phyloP scores from a whole-genome alignment of 2,113 vertebrate species.

The Neofelis nebulosa region DNA sequence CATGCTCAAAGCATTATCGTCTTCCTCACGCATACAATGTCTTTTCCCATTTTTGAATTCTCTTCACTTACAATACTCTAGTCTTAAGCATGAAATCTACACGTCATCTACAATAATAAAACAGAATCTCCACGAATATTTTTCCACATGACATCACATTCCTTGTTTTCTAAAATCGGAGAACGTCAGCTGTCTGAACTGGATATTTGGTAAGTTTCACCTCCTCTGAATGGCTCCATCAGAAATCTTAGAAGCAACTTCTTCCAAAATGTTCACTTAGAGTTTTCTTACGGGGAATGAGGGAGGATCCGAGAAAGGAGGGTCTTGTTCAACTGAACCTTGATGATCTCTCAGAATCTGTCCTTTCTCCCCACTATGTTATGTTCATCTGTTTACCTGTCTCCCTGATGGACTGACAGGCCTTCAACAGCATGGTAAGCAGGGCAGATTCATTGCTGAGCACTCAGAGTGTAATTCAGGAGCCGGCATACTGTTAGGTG shows the following conservation, averaged over 20 bases:
- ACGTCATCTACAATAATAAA: conserved; percentile 1
- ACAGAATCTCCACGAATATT: background rate
- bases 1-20: background rate
- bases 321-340: background rate
- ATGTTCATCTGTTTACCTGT: too few species aligned
- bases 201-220: background rate
- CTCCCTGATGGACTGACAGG: background rate
- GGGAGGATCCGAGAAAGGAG: background rate
- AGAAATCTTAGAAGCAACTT: background rate
- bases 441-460: background rate
- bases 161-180: conserved; percentile 1
- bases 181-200: background rate
- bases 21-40: background rate
- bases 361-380: background rate
- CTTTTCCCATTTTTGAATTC: conserved; percentile 14
- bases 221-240: background rate
- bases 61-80: background rate
- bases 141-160: background rate
- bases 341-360: background rate
- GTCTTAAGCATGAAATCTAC: conserved; percentile 34
- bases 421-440: background rate
- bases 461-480: background rate
- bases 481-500: background rate
- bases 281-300: background rate
- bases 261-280: background rate